Evolutionary conservation across 2,888 invertebrate genomes (phyloP).

Genomic region (Sarcophaga rosellei): DNA sequence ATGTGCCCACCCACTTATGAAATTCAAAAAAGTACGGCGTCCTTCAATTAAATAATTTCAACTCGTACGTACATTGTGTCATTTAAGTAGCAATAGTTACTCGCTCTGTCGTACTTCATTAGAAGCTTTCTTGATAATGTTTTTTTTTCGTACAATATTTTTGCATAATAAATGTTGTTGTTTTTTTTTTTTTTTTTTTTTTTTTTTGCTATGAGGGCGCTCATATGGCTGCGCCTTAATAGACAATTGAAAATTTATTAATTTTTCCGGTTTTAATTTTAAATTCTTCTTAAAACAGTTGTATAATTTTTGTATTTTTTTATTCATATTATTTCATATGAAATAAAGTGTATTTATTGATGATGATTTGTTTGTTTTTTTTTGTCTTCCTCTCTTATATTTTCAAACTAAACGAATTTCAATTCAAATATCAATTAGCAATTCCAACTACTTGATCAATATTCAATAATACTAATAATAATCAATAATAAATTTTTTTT

Average conservation of each 20-base stretch:
- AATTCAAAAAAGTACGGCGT: conserved; percentile 38
- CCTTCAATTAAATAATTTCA: conserved; percentile 59
- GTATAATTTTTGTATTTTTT: not conserved
- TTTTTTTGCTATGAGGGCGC: conserved; percentile 27
- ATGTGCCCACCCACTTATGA: conserved; percentile 64
- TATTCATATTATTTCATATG: conserved; percentile 20
- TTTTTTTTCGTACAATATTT: conserved; percentile 28
- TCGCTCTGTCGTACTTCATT: conserved; percentile 49
- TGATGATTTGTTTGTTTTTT: not conserved
- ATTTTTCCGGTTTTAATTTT: conserved; percentile 68
- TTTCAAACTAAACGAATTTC: conserved; percentile 52
- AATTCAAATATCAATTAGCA: conserved; percentile 69
- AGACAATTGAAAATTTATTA: conserved; percentile 69
- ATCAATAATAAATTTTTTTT: conserved; percentile 58
- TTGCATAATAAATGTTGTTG: conserved; percentile 65
- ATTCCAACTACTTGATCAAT: conserved; percentile 69
- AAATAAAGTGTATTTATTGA: conserved; percentile 6
- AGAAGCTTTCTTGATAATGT: conserved; percentile 42
- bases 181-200: conserved; percentile 16
- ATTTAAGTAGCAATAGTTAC: not conserved
- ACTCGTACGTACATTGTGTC: not conserved
- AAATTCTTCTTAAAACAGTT: conserved; percentile 18
- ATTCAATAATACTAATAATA: conserved; percentile 68
- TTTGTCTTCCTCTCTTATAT: not conserved
- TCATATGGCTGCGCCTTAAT: conserved; percentile 40